Evolutionary conservation across 2,888 invertebrate genomes (phyloP).

Genomic region (Boloria selene): DNA sequence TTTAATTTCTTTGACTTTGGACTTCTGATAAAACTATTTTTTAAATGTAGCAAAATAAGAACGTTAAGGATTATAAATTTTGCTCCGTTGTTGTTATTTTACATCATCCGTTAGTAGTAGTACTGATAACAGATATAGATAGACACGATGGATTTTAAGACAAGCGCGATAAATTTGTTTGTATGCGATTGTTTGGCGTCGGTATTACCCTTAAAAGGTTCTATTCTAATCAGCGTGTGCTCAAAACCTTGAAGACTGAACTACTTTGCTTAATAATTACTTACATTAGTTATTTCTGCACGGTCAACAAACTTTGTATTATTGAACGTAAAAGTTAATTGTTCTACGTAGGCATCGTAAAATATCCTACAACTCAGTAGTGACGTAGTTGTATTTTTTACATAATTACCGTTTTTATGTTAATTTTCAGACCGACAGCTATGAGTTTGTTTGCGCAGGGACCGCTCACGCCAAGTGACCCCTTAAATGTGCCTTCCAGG

Average conservation of each 20-base stretch:
- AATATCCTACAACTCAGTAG: not conserved
- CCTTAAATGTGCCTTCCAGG: slow-evolving; percentile 83
- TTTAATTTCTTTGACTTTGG: no score
- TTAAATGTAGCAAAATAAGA: no score
- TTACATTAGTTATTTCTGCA: not conserved
- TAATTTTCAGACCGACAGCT: slow-evolving; percentile 81
- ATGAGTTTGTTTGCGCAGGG: slow-evolving; percentile 84
- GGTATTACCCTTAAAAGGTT: slow-evolving; percentile 1
- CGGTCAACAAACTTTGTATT: not conserved
- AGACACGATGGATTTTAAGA: not conserved
- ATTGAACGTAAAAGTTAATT: not conserved
- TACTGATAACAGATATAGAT: not conserved
- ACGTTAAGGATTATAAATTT: no score
- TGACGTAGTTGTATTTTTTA: not conserved
- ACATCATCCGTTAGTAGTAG: not conserved
- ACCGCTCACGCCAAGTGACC: slow-evolving; percentile 83
- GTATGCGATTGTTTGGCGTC: not conserved
- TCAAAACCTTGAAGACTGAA: slow-evolving; percentile 1
- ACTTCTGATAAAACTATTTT: no score
- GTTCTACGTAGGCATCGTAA: not conserved
- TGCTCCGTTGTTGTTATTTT: no score
- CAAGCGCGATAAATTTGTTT: not conserved
- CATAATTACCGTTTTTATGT: not conserved
- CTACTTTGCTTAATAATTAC: slow-evolving; percentile 2
- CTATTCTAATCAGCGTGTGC: slow-evolving; percentile 1